A percentile compares a stretch with the other conserved stretches of the same genome.
phyloP scores from a whole-genome alignment of 2,113 vertebrate species.

The Pterophyllum scalare region DNA sequence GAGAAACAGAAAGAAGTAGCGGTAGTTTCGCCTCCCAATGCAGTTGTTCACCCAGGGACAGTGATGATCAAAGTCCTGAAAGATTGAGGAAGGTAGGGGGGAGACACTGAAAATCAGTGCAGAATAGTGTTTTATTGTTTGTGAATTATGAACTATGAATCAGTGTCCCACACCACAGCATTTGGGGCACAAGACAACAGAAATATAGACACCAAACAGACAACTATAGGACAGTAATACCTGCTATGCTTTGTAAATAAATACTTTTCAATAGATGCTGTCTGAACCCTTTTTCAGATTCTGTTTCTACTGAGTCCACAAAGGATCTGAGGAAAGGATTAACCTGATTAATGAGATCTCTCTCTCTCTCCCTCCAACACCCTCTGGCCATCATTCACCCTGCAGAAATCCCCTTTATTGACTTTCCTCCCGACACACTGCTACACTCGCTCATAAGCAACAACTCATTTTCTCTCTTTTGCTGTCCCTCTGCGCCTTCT shows the following conservation, averaged over 20 bases:
- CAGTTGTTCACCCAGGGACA: conserved; percentile 90
- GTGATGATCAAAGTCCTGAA: conserved; percentile 98
- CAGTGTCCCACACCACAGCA: neutral
- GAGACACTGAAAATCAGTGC: neutral
- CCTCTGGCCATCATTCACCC: conserved; percentile 49
- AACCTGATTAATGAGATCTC: conserved; percentile 75
- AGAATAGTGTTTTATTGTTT: neutral
- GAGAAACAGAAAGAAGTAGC: conserved; percentile 97
- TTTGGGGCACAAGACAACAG: neutral
- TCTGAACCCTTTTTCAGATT: conserved; percentile 50
- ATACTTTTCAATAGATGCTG: conserved; percentile 29
- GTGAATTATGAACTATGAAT: neutral
- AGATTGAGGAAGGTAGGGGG: neutral
- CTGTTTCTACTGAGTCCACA: conserved; percentile 55
- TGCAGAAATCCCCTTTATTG: conserved; percentile 59
- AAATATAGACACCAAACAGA: too few species aligned
- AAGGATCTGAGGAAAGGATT: conserved; percentile 69
- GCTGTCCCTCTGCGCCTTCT: neutral
- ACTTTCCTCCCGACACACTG: conserved; percentile 25
- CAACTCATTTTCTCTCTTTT: neutral
- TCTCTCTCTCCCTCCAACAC: conserved; percentile 40
- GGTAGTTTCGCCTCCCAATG: conserved; percentile 96
- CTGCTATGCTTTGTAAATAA: conserved; percentile 25
- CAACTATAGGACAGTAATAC: neutral
- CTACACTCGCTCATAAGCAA: neutral